Evolutionary conservation across 53 echinoderm and acorn worm species (phyloP).

Genomic region (Stichopus horrens): DNA sequence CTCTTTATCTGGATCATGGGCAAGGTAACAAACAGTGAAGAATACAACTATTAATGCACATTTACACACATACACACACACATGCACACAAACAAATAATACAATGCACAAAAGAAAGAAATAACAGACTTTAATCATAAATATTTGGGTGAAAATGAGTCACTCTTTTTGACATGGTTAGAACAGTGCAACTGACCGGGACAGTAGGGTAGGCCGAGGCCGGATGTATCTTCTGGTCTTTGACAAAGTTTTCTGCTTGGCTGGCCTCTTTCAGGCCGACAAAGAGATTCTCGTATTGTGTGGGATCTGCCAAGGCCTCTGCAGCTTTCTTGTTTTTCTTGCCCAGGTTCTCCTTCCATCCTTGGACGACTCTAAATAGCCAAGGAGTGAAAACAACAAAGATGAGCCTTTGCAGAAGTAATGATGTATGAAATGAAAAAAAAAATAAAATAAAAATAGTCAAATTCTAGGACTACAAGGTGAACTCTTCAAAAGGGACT

Average conservation of each 20-base stretch:
- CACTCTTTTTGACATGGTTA: too few species aligned
- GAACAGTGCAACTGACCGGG: conserved; percentile 61
- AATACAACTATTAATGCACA: too few species aligned
- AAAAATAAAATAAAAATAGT: background rate
- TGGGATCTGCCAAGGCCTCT: conserved; percentile 90
- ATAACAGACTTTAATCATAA: too few species aligned
- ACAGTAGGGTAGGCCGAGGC: conserved; percentile 72
- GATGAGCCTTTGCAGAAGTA: background rate
- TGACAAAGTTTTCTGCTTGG: conserved; percentile 74
- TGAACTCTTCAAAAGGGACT: too few species aligned
- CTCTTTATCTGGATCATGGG: too few species aligned
- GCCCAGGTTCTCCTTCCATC: conserved; percentile 87
- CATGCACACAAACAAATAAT: too few species aligned
- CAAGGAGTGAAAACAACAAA: background rate
- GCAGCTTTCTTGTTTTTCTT: conserved; percentile 85
- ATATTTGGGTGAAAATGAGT: too few species aligned
- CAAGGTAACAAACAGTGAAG: too few species aligned
- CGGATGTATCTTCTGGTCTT: conserved; percentile 53
- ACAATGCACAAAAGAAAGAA: too few species aligned
- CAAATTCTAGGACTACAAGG: too few species aligned
- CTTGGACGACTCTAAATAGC: conserved; percentile 71
- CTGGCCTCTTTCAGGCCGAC: conserved; percentile 82
- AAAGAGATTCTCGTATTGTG: conserved; percentile 94
- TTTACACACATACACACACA: too few species aligned
- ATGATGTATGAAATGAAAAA: background rate